Evolutionary conservation across 2,797 vertebrate species (phyloP), one percentile per base, ranked within the genome.

Genomic region (Rachycentron canadum): DNA sequence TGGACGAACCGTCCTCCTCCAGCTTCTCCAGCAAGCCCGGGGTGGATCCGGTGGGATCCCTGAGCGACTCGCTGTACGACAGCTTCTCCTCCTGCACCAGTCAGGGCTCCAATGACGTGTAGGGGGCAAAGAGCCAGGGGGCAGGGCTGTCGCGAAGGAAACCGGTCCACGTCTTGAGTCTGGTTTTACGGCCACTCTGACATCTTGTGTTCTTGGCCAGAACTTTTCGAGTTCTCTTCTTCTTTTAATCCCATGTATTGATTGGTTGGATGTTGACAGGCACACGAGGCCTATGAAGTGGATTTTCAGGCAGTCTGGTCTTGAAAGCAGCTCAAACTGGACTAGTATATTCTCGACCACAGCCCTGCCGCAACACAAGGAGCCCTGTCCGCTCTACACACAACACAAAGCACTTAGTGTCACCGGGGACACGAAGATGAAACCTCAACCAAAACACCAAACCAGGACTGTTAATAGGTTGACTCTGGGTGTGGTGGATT

Each of bases 1-100:
- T 63, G 40, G 94, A 94, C 69, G 95, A 82, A 62, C 87, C 91
- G 25, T 92, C 95, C 74, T 78, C 88, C 40, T 86, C 94, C 73
- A 91, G 82, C 53, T 93, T 92, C 80, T 94, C 87, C 0, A 78
- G 89, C 25, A 92, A 89, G 83, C 92, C 94, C 0, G 92, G 92
- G 1, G 12, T 56, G 26, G 96, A 97, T 79, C 93, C 95, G 7
- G 81, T 90, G 63, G 96, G 96, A 76, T 97, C 96, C 32, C 87
- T 97, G 83, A 97, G 96, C 0, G 96, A 97, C 91, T 97, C 97
- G 17, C 94, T 97, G 2, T 98, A 97, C 0, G 96, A 98, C 62
- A 97, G 96, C 82, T 97, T 97, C 93, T 97, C 97, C 70, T 97
- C 97, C 8, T 96, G 96, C 41, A 86, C 96, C 88, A 97, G 96